Percentiles rank a stretch among this genome's conserved stretches.
Evolutionary conservation across 2,113 vertebrate genomes (phyloP).

Genomic region (Ancistrus triradiatus): DNA sequence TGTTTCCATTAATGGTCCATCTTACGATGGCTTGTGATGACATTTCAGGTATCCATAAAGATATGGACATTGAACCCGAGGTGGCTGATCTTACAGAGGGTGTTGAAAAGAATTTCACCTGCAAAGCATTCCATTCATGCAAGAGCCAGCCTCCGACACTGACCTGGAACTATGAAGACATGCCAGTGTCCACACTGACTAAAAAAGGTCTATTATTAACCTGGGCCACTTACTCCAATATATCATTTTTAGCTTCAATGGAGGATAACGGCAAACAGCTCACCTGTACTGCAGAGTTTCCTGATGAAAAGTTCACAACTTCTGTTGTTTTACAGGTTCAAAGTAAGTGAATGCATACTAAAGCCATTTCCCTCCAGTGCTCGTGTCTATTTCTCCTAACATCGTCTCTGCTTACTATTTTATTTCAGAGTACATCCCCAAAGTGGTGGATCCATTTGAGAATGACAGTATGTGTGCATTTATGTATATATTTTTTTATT

Average conservation of each 20-base stretch:
- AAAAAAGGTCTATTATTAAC: neutral
- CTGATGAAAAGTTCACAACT: conserved; percentile 29
- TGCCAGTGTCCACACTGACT: conserved; percentile 20
- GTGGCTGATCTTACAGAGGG: conserved; percentile 46
- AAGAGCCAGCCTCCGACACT: conserved; percentile 43
- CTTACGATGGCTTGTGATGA: too few species aligned
- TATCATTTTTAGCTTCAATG: conserved; percentile 53
- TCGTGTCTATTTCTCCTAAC: neutral
- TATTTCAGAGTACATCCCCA: conserved; percentile 13
- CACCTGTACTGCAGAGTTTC: conserved; percentile 51
- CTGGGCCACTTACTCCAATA: conserved; percentile 39
- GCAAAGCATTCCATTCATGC: conserved; percentile 53
- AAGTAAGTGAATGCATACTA: conserved; percentile 44
- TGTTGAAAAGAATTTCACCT: conserved; percentile 49
- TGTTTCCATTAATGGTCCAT: too few species aligned
- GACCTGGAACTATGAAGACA: conserved; percentile 55
- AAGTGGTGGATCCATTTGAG: conserved; percentile 27
- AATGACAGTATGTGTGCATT: conserved; percentile 32
- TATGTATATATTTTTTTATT: neutral
- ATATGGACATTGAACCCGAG: conserved; percentile 45
- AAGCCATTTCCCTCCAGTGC: neutral
- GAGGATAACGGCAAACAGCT: conserved; percentile 48
- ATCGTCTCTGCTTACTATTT: neutral
- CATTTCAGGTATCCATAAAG: conserved; percentile 48
- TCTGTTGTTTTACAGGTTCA: conserved; percentile 44